Base-by-base conservation (phyloP, 2,797 vertebrate genomes). In the Apogon talboti region DNA sequence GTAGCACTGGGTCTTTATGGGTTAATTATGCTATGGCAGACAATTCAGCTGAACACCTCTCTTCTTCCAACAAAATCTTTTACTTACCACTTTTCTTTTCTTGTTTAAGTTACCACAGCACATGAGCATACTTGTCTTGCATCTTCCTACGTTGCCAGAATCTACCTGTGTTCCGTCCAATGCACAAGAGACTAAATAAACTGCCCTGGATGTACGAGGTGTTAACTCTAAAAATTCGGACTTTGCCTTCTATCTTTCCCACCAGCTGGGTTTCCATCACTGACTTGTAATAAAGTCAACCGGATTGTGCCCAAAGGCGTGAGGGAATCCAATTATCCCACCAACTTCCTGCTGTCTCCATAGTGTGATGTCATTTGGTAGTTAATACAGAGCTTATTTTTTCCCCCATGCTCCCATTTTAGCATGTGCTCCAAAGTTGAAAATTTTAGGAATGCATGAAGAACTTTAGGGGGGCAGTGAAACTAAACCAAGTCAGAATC, bases 231-330 rank as follows among this genome's bases (percentile, higher is more conserved):
- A 18, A 67, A 65, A 55, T 37, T 16, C 8, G 16, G 2, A 14
- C 18, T 66, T 53, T 46, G 7, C 30, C 60, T 14, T 74, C 45
- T 61, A 72, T 83, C 63, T 51, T 30, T 42, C 37, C 54, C 47
- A 46, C 50, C 76, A 75, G 81, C 73, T 81, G 63, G 21, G 37
- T 57, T 55, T 86, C 70, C 40, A 76, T 69, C 64, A 66, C 62
- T 63, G 54, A 62, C 38, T 69, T 51, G 54, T 70, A 63, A 74
- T 68, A 69, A 78, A 60, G 48, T 45, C 64, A 74, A 38, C 37
- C 4, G 3, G 53, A 64, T 64, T 54, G 69, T 45, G 64, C 66
- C 77, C 44, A 54, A 66, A 69, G 38, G 56, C 4, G 1, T 6
- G 24, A 74, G 46, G 60, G 41, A 73, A 72, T 58, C 61, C 65